Base-by-base conservation (phyloP, 2,113 vertebrate species). In the Motacilla alba region DNA sequence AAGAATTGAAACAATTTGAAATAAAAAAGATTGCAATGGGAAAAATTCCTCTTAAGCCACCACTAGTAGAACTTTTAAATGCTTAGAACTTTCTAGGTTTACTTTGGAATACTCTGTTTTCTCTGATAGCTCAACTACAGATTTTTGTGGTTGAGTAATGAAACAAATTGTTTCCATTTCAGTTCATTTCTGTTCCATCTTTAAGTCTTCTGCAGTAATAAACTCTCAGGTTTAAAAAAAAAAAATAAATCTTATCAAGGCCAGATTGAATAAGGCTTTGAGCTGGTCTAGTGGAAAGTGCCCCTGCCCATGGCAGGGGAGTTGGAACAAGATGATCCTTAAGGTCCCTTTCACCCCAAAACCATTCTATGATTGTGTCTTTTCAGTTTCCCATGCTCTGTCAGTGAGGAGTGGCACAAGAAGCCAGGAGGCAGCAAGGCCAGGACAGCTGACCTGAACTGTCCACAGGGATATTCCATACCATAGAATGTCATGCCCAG, bases 31-130 rank as follows among this genome's bases (percentile, higher is more conserved):
- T 99, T 96, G 98, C 97, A 4, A 67, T 99, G 21, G 98, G 98
- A 41, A 99, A 98, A 96, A 98, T 99, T 92, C 98, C 98, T 59
- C 89, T 99, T 55, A 98, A 97, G 85, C 98, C 98, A 7, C 98
- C 98, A 6, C 98, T 98, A 21, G 56, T 95, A 19, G 97, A 98
- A 76, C 96, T 99, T 95, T 81, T 98, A 83, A 78, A 87, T 62
- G 28, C 98, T 78, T 98, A 93, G 69, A 37, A 47, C 22, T 56
- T 85, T 12, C 8, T 8, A 44, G 31, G 19, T 52, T 78, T 69
- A 44, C 78, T 81, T 47, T 74, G 27, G 70, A 93, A 67, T 44
- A 44, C 13, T 33, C 7, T 20, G 8, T 33, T 20, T 66, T n/a
- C 16, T 68, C n/a, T 89, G 53, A 60, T 47, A 75, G 16, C 9